These are phyloP conservation scores for Sminthurides bifidus DNA, from an alignment of 1,140 invertebrate species.

Conservation along the genomic window DNA sequence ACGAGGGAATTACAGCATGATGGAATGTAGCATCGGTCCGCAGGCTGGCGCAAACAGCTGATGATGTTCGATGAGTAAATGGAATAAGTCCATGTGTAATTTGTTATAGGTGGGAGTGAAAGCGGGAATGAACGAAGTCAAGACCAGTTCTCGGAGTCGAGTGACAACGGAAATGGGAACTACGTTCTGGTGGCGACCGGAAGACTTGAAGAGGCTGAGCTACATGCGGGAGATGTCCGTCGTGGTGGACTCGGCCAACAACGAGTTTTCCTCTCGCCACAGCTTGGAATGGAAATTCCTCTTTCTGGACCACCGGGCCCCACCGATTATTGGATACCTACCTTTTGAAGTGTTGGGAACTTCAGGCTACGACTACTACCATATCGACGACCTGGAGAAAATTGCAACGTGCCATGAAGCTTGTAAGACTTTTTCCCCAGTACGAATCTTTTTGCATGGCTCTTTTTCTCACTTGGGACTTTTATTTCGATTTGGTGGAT, in stretches of 20 bases:
- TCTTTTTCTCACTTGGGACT: background rate
- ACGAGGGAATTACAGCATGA: too few relatives aligned
- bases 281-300: constrained; percentile 94
- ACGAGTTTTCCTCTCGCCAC: constrained; percentile 83
- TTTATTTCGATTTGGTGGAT: background rate
- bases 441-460: too few relatives aligned
- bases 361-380: constrained; percentile 56
- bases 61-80: too few relatives aligned
- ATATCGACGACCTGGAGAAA: constrained; percentile 83
- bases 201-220: constrained; percentile 63
- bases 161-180: constrained; percentile 28
- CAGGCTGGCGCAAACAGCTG: too few relatives aligned
- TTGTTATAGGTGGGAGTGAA: constrained; percentile 10
- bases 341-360: constrained; percentile 91
- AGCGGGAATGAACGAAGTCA: constrained; percentile 6
- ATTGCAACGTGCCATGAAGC: constrained; percentile 77
- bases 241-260: constrained; percentile 58
- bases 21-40: too few relatives aligned
- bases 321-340: constrained; percentile 85
- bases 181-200: constrained; percentile 62
- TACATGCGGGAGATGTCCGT: constrained; percentile 75
- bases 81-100: too few relatives aligned
- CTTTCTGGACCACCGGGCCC: constrained; percentile 80
- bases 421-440: constrained; percentile 34
- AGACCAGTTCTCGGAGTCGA: constrained; percentile 16